Base-by-base conservation (phyloP, 2,888 invertebrate genomes). In the Timema cristinae region DNA sequence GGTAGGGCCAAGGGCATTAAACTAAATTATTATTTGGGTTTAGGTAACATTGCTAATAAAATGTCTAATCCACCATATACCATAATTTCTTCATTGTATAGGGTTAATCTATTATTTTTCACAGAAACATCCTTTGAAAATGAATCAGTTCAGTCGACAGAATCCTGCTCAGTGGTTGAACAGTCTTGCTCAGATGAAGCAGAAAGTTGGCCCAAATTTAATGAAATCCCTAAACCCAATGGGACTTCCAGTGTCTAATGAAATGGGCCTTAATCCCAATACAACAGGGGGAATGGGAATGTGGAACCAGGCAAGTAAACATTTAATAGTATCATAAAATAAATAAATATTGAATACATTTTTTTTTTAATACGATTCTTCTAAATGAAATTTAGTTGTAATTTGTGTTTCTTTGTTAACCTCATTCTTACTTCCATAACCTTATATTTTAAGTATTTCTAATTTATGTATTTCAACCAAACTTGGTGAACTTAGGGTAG, bases 41-140 rank as follows among this genome's bases (percentile, higher is more conserved):
- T 32, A 32, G 32, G 32, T 4, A 32, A 32, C 32, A 32, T 32
- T 32, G 32, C 32, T 32, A 32, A 32, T 32, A 32, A 32, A 32
- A 32, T 32, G 1, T 32, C 32, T 32, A 32, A 32, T 32, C 32
- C 32, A 32, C 32, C 32, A 32, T 32, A 32, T 32, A 32, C 4
- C 32, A 32, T 32, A 32, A 32, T 32, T 32, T 32, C 32, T 32
- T 32, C 32, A 32, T 32, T 32, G 32, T 54, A 13, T 4, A 54
- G 11, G 54, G n/a, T n/a, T 13, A 54, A 54, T 13, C 2, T 54
- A 32, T 59, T 82, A 81, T 76, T 80, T 79, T 78, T 87, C 87
- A 73, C 85, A 93, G 89, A 96, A 95, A 86, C 92, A 95, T 83
- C 95, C 95, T 6, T 86, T 94, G 78, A 96, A 96, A 86, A 89